Evolutionary conservation across 2,797 vertebrate species (phyloP).

Genomic region (Parambassis ranga): DNA sequence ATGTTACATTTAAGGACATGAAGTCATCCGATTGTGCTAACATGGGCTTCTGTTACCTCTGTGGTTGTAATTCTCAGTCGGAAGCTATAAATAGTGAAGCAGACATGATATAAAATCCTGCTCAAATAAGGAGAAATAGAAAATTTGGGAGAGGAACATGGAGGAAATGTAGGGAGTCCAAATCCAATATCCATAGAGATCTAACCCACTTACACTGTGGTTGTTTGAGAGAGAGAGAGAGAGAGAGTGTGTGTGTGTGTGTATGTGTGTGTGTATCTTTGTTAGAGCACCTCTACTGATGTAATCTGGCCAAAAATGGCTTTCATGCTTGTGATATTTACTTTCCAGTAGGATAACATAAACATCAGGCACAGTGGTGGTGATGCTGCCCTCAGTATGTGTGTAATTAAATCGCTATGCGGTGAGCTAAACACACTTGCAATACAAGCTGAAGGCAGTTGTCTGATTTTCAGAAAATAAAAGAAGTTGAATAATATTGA

Average conservation of each 20-base stretch:
- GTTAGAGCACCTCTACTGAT: slow-evolving; percentile 12
- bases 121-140: neutral
- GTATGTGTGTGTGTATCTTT: neutral
- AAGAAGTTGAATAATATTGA: neutral
- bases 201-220: slow-evolving; percentile 46
- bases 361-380: neutral
- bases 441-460: neutral
- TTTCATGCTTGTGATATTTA: slow-evolving; percentile 16
- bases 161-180: neutral
- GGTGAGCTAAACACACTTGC: neutral
- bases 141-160: neutral
- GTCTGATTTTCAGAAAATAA: no score
- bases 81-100: neutral
- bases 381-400: neutral
- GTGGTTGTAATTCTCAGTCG: neutral
- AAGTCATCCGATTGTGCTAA: neutral
- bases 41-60: neutral
- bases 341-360: slow-evolving; percentile 12
- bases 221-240: neutral
- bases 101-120: neutral
- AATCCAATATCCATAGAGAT: slow-evolving; percentile 25
- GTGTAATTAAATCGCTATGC: neutral
- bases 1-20: no score
- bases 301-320: slow-evolving; percentile 17
- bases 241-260: no score